A percentile compares a stretch with the other conserved stretches of the same genome.
Evolutionary conservation across 2,888 invertebrate genomes (phyloP).

Genomic region (Harpalus rufipes): DNA sequence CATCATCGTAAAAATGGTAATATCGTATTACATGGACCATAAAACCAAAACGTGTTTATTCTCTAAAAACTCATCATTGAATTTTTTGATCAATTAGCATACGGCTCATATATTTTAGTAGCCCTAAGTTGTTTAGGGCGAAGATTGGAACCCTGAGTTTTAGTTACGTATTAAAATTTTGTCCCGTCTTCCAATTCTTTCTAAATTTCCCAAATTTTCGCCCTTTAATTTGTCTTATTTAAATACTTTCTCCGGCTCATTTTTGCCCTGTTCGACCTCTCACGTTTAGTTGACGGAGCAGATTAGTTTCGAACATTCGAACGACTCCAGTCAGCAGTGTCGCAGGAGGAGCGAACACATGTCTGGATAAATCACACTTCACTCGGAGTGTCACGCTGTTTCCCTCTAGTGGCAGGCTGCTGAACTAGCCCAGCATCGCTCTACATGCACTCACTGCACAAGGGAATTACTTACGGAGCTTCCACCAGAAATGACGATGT

Average conservation of each 20-base stretch:
- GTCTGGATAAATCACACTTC: constrained; percentile 60
- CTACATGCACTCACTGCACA: neutral
- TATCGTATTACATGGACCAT: no score
- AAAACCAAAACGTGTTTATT: no score
- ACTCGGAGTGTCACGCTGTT: neutral
- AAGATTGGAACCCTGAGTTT: no score
- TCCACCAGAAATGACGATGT: neutral
- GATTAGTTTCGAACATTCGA: constrained; percentile 48
- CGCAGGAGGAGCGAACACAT: constrained; percentile 40
- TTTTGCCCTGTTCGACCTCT: constrained; percentile 16
- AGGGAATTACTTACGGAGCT: neutral
- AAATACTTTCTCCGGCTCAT: neutral
- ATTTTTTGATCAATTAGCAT: no score
- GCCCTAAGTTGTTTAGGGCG: no score
- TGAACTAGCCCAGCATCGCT: constrained; percentile 5
- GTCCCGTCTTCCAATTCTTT: neutral
- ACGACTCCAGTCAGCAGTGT: neutral
- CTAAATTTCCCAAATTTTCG: neutral
- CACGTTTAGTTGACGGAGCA: constrained; percentile 27
- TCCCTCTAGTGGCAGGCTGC: constrained; percentile 10
- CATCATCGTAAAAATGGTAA: no score
- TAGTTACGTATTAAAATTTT: no score
- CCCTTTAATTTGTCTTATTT: neutral
- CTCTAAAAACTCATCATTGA: no score
- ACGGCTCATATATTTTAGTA: no score